Evolutionary conservation across 2,888 invertebrate species (phyloP), one percentile per base, ranked within the genome.

Genomic region (Agriotes lineatus): DNA sequence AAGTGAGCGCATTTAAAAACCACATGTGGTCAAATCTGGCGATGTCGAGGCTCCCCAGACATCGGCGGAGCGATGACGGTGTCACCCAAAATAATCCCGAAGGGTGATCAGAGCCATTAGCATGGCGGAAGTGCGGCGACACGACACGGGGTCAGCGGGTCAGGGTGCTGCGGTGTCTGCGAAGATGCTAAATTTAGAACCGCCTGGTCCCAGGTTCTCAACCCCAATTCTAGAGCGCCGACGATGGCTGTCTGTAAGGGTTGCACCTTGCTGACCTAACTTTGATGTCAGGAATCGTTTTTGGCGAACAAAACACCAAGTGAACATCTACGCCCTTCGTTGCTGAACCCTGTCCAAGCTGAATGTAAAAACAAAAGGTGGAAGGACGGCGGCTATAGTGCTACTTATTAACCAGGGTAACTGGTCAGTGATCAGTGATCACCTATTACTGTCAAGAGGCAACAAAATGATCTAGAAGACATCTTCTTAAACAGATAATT

Each of bases 111-210:
- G 64, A 74, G 71, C 72, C 74, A 74, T 76, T 76, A 76, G 72
- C 67, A 75, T 70, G 73, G 72, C 76, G 78, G 78, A 78, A 77
- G 76, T 77, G 70, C 72, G 74, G 73, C 75, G 75, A 75, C 75
- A 75, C 72, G 72, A 75, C 70, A 69, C 66, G 72, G 72, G 77
- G 77, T 77, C 76, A 77, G 69, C 78, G 66, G 78, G 77, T 78
- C 75, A 76, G 70, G 74, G 67, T 71, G 75, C 69, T 70, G 59
- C 61, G 67, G 57, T 71, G 70, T 69, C 72, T 71, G 73, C 59
- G 48, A 58, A 57, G 61, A 39, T 64, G 68, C 72, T 72, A 74
- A 71, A 71, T 72, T 68, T 74, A 74, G 69, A 70, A 45, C 12
- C 19, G 16, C 25, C 45, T 42, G 35, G 18, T 22, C 20, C n/a